Base-by-base conservation (phyloP, 2,888 invertebrate species). In the Conistra vaccinii region DNA sequence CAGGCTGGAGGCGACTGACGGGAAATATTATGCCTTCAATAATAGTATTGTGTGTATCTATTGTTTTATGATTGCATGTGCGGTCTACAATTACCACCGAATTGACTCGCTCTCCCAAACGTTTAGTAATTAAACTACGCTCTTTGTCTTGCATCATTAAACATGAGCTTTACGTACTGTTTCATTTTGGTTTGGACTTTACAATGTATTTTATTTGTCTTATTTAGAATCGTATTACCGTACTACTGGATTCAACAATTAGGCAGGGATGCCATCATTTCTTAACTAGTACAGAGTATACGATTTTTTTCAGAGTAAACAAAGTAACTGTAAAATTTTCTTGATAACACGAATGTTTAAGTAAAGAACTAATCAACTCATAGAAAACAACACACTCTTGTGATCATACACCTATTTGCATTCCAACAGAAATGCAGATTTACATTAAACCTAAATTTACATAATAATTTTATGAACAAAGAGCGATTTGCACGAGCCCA, bases 1-100 rank as follows among this genome's bases (percentile, higher is more conserved):
- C 89, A 90, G 76, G 89, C 93, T 91, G 87, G 88, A 85, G 91
- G 92, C 91, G 89, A 90, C 89, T 89, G 91, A 90, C 90, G 87
- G 88, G 87, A 91, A 93, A 92, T 91, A 91, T 90, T 88, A 88
- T 88, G 88, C 86, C 87, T 89, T 90, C 90, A 87, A 92, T 92
- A 90, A 89, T 89, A 90, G 65, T 69, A 70, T 67, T 62, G 67
- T 80, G 51, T 63, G 32, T 73, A 72, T 86, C 88, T 88, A 89
- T 88, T 91, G 90, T 90, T 91, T 91, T 92, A 91, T 89, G 87
- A 86, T 82, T 83, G 71, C 61, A 77, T 63, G 51, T 68, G 29
- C n/a, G 35, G 58, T 55, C 69, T 61, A 69, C 60, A 69, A 84
- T 79, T 81, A 83, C 55, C 29, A 51, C 58, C 60, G 57, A 80